Conservation (phyloP, 2,888 invertebrate species). For the Schizotus pectinicornis region DNA sequence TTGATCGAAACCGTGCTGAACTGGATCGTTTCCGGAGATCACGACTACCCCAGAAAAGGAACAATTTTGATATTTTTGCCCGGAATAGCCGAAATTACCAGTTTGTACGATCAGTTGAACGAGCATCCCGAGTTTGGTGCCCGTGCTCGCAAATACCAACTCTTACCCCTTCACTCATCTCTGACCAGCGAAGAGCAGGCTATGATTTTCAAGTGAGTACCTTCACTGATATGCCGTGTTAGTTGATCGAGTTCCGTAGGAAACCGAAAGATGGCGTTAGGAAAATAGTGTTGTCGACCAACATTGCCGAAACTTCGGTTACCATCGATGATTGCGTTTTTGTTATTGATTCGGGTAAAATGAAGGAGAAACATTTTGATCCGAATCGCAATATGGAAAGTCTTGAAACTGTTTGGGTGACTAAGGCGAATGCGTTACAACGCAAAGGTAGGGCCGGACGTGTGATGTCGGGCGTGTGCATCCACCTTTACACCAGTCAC, state of each 20-base stretch:
- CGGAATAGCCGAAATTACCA: slow-evolving; percentile 79
- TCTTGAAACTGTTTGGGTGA: slow-evolving; percentile 88
- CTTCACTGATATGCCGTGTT: background rate
- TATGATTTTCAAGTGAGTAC: slow-evolving; percentile 67
- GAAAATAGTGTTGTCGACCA: slow-evolving; percentile 89
- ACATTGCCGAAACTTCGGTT: slow-evolving; percentile 94
- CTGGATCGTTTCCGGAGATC: slow-evolving; percentile 74
- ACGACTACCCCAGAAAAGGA: slow-evolving; percentile 71
- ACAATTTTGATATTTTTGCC: slow-evolving; percentile 83
- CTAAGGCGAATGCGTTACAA: slow-evolving; percentile 88
- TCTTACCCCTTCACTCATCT: slow-evolving; percentile 87
- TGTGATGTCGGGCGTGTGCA: slow-evolving; percentile 85
- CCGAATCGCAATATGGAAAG: slow-evolving; percentile 87
- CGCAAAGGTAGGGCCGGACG: slow-evolving; percentile 90
- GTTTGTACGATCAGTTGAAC: slow-evolving; percentile 70
- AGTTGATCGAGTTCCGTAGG: slow-evolving; percentile 56
- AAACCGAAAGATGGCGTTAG: slow-evolving; percentile 73
- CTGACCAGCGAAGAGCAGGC: slow-evolving; percentile 85
- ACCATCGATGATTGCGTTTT: slow-evolving; percentile 96
- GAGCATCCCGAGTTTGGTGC: slow-evolving; percentile 70
- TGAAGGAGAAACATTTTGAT: slow-evolving; percentile 87
- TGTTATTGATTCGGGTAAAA: slow-evolving; percentile 90
- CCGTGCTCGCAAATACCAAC: slow-evolving; percentile 68
- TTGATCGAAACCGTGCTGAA: slow-evolving; percentile 73
- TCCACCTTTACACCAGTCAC: slow-evolving; percentile 84